phyloP scores from a whole-genome alignment of 2,113 vertebrate genomes.

The Malurus melanocephalus region DNA sequence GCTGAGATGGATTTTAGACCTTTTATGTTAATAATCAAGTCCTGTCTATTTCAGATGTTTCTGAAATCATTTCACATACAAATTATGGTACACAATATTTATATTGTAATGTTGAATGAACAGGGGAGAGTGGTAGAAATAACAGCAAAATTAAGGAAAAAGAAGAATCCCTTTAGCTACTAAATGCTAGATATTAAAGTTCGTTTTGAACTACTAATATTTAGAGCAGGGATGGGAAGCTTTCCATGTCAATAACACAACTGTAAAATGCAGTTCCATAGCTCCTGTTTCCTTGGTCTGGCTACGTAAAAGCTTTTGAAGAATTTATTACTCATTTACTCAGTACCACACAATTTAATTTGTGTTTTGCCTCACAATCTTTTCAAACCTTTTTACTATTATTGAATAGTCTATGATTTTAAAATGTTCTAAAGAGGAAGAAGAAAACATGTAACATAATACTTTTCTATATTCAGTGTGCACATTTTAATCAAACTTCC shows the following conservation, averaged over 20 bases:
- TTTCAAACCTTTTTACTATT: not conserved
- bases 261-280: not conserved
- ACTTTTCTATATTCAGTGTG: not conserved
- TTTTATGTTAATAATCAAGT: not conserved
- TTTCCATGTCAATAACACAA: not conserved
- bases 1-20: not conserved
- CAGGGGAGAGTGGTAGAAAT: not conserved
- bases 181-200: not conserved
- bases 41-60: not conserved
- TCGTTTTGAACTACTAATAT: not conserved
- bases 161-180: not conserved
- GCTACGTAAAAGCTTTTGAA: not conserved
- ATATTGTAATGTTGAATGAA: not conserved
- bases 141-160: not conserved
- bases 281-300: not conserved
- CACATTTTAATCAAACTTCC: not conserved
- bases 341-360: not conserved
- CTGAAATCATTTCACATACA: not conserved
- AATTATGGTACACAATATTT: not conserved
- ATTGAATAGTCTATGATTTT: not conserved
- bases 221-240: not conserved
- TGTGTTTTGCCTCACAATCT: not conserved
- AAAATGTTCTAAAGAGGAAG: not conserved
- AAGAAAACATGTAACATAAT: not conserved
- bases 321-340: not conserved